Percentiles rank a stretch among this genome's conserved stretches.
These are phyloP conservation scores for Drosophila mauritiana DNA, from an alignment of 1,140 invertebrate genomes.

Conservation along the genomic window DNA sequence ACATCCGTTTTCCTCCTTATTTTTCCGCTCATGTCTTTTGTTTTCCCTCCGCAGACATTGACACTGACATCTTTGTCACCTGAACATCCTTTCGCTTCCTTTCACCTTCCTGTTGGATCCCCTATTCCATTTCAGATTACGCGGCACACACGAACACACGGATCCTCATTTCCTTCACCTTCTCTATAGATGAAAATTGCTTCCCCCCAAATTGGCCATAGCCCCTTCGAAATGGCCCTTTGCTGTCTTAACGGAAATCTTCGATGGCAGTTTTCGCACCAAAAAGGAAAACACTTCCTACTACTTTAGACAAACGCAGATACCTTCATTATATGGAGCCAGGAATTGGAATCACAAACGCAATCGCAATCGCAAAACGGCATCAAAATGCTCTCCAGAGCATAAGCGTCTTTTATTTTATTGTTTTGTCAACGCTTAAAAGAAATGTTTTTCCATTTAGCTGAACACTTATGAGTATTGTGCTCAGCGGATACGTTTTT, in stretches of 20 bases:
- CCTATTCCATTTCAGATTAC: conserved; percentile 41
- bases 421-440: conserved; percentile 82
- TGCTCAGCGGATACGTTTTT: conserved; percentile 66
- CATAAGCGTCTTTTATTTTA: conserved; percentile 78
- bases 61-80: conserved; percentile 60
- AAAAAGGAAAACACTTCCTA: conserved; percentile 39
- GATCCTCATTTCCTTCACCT: conserved; percentile 13
- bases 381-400: conserved; percentile 57
- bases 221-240: conserved; percentile 5
- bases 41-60: conserved; percentile 9
- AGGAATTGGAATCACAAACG: conserved; percentile 41
- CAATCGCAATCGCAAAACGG: conserved; percentile 59
- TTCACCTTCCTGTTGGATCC: conserved; percentile 26
- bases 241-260: conserved; percentile 67
- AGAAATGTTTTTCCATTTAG: conserved; percentile 82
- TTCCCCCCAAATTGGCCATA: conserved; percentile 57
- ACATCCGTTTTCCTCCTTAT: conserved; percentile 10
- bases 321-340: conserved; percentile 69
- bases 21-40: conserved; percentile 10
- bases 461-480: conserved; percentile 80
- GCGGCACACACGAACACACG: conserved; percentile 6
- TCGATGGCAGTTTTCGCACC: conserved; percentile 63
- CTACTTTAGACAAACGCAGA: conserved; percentile 64
- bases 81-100: conserved; percentile 34
- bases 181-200: conserved; percentile 58